A percentile compares a stretch with the other conserved stretches of the same genome.
These are phyloP conservation scores for Gallirallus australis DNA, from an alignment of 2,797 vertebrate species.

Conservation along the genomic window DNA sequence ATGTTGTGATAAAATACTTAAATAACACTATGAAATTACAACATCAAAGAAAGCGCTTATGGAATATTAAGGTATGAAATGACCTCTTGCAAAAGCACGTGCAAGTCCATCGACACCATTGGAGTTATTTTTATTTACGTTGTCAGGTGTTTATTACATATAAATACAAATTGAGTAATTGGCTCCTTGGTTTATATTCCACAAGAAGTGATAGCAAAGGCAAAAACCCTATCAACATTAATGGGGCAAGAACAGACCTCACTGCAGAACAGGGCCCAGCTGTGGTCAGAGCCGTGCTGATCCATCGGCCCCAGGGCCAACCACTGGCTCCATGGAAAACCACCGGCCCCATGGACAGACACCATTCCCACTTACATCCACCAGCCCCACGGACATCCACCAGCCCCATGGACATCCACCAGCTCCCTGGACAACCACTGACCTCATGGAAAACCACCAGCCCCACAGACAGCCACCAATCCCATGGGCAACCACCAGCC, in stretches of 20 bases:
- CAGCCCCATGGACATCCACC: background rate
- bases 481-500: background rate
- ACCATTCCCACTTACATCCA: background rate
- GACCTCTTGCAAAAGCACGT: conserved; percentile 4
- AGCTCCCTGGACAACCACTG: background rate
- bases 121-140: background rate
- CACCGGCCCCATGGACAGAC: too few species aligned
- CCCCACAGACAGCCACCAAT: background rate
- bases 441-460: background rate
- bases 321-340: background rate
- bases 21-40: conserved; percentile 13
- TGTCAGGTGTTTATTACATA: background rate
- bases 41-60: conserved; percentile 4
- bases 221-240: background rate
- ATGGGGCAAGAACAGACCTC: background rate
- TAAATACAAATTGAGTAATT: background rate
- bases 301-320: background rate
- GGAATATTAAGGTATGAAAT: conserved; percentile 37
- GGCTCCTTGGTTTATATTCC: background rate
- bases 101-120: background rate
- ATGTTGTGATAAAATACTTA: conserved; percentile 15
- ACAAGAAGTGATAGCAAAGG: background rate
- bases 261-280: rapidly evolving
- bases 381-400: background rate
- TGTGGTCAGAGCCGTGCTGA: background rate